Percentiles rank a stretch among this genome's conserved stretches.
Evolutionary conservation across 1,140 invertebrate genomes (phyloP).

Genomic region (Halesus radiatus): DNA sequence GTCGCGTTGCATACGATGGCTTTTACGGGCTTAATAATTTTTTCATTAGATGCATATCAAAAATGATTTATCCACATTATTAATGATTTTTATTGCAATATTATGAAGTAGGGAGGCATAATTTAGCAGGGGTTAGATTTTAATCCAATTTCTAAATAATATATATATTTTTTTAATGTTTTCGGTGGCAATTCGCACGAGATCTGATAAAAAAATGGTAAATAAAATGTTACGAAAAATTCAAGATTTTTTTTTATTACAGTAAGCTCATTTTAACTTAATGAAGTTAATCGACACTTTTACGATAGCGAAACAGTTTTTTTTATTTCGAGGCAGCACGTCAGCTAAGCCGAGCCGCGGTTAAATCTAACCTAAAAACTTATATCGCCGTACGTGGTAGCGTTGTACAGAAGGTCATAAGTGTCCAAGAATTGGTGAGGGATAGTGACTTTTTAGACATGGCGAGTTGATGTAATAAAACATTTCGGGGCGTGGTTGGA

Average conservation of each 20-base stretch:
- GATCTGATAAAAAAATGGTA: constrained; percentile 10
- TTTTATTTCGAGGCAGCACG: constrained; percentile 14
- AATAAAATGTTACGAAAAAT: neutral
- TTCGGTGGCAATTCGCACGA: constrained; percentile 5
- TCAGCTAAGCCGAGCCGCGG: neutral
- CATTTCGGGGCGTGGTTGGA: constrained; percentile 40
- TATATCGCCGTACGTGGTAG: neutral
- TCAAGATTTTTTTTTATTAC: neutral
- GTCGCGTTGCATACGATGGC: too few species aligned
- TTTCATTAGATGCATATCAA: too few species aligned
- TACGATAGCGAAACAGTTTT: neutral
- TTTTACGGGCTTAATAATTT: too few species aligned
- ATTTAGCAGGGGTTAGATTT: neutral
- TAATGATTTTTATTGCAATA: too few species aligned
- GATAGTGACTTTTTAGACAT: neutral
- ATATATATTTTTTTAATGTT: neutral
- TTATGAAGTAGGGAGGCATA: neutral
- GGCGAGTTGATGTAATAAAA: constrained; percentile 34
- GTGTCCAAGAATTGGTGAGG: neutral
- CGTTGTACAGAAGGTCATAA: constrained; percentile 2
- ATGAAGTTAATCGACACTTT: constrained; percentile 2
- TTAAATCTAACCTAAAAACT: constrained; percentile 33
- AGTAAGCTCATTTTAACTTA: neutral
- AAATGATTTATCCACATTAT: too few species aligned
- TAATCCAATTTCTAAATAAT: constrained; percentile 9